Percentiles rank a stretch among this genome's conserved stretches.
Conservation (phyloP, 2,888 invertebrate genomes). For the Drosophila tripunctata region DNA sequence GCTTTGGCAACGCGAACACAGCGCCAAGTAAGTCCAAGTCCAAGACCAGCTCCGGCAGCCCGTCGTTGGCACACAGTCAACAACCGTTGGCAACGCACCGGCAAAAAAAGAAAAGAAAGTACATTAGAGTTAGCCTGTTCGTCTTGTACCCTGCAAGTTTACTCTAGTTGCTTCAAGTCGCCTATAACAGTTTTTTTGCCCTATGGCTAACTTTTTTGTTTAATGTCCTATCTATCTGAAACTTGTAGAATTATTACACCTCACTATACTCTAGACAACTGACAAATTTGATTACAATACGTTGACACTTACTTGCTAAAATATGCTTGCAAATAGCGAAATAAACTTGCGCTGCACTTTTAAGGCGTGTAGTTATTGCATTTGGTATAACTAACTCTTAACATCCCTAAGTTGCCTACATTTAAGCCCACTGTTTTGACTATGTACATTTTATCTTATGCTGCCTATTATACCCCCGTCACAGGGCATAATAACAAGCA, state of each 20-base stretch:
- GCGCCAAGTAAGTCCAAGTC: slow-evolving; percentile 31
- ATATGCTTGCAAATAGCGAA: too few relatives aligned
- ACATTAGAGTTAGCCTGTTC: background rate
- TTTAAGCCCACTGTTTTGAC: too few relatives aligned
- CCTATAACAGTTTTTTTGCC: too few relatives aligned
- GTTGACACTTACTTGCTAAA: background rate
- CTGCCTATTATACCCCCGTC: background rate
- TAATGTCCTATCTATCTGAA: too few relatives aligned
- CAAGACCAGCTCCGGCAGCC: slow-evolving; percentile 35
- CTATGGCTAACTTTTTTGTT: too few relatives aligned
- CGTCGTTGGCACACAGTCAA: slow-evolving; percentile 26
- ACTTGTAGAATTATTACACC: too few relatives aligned
- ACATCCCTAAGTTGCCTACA: too few relatives aligned
- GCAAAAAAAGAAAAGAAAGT: slow-evolving; percentile 2
- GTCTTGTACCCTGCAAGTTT: background rate
- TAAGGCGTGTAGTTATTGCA: too few relatives aligned
- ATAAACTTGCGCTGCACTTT: too few relatives aligned
- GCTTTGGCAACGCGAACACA: slow-evolving; percentile 35
- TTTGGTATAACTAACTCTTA: too few relatives aligned
- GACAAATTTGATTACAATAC: background rate
- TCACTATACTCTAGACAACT: background rate
- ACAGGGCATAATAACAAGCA: slow-evolving; percentile 1
- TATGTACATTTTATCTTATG: too few relatives aligned
- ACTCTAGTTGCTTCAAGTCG: too few relatives aligned
- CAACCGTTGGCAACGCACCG: slow-evolving; percentile 37